Percentiles rank a stretch among this genome's conserved stretches.
phyloP scores from a whole-genome alignment of 2,113 vertebrate genomes.

The Danio rerio region DNA sequence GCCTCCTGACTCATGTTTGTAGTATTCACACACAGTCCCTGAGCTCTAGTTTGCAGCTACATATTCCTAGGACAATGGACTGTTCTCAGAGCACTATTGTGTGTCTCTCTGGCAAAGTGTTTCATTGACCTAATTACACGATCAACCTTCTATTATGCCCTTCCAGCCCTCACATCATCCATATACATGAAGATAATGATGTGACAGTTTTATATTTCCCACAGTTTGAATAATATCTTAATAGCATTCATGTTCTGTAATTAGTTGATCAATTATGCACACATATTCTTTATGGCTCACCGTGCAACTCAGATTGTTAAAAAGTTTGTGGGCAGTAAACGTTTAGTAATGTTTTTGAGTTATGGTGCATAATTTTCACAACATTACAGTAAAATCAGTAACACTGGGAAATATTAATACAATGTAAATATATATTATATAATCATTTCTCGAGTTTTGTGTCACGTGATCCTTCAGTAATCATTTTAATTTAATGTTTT shows the following conservation, averaged over 20 bases:
- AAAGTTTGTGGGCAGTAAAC: background rate
- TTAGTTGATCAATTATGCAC: slow-evolving; percentile 28
- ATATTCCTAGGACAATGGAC: background rate
- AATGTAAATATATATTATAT: no score
- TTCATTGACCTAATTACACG: slow-evolving; percentile 22
- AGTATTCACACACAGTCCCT: background rate
- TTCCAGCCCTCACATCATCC: background rate
- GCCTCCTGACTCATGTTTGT: background rate
- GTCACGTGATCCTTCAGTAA: no score
- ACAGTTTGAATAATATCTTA: background rate
- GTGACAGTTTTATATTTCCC: slow-evolving; percentile 12
- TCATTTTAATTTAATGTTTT: no score
- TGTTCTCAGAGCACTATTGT: background rate
- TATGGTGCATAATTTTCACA: no score
- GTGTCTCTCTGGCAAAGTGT: background rate
- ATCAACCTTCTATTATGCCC: background rate
- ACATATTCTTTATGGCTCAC: background rate
- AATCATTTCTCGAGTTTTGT: no score
- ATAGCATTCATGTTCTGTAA: slow-evolving; percentile 14
- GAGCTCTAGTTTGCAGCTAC: background rate
- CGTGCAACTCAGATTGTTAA: background rate
- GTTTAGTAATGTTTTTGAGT: background rate
- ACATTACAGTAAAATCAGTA: no score
- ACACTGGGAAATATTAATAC: no score
- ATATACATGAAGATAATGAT: background rate